These are phyloP conservation scores for Pseudanteris insignis DNA, from an alignment of 2,888 invertebrate genomes.

Conservation along the genomic window DNA sequence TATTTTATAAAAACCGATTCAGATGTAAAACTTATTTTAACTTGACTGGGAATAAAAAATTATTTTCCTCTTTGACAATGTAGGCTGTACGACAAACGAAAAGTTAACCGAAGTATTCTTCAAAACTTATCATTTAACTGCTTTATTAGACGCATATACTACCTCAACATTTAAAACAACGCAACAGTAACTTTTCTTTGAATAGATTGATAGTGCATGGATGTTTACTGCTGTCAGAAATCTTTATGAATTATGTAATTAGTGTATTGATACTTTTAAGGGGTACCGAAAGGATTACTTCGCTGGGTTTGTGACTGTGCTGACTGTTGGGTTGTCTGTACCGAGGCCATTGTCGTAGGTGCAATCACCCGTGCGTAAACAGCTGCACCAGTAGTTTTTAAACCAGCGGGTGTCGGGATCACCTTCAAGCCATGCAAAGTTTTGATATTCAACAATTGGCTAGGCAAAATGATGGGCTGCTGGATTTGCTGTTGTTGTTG, in stretches of 20 bases:
- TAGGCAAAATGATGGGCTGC: slow-evolving; percentile 63
- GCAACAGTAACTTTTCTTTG: neutral
- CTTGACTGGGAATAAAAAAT: too few relatives aligned
- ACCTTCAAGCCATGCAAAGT: slow-evolving; percentile 63
- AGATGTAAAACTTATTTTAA: too few relatives aligned
- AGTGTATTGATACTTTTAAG: too few relatives aligned
- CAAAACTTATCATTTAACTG: too few relatives aligned
- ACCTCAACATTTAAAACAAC: slow-evolving; percentile 5
- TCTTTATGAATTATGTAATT: slow-evolving; percentile 8
- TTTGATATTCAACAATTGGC: slow-evolving; percentile 63
- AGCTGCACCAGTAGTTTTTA: slow-evolving; percentile 62
- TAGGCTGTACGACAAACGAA: neutral
- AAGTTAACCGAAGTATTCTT: neutral
- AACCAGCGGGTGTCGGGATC: slow-evolving; percentile 61
- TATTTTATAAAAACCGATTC: too few relatives aligned
- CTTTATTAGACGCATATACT: too few relatives aligned
- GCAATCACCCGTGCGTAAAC: slow-evolving; percentile 64
- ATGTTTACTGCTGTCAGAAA: slow-evolving; percentile 2
- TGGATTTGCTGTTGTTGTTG: slow-evolving; percentile 51
- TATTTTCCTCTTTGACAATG: too few relatives aligned
- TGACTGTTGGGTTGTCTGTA: slow-evolving; percentile 43
- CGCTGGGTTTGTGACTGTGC: slow-evolving; percentile 31
- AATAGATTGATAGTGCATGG: slow-evolving; percentile 4
- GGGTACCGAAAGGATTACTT: slow-evolving; percentile 37
- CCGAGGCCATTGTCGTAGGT: slow-evolving; percentile 58